Percentiles rank a stretch among this genome's conserved stretches.
Conservation (phyloP, 2,797 vertebrate species). For the Jordanella pulchra region DNA sequence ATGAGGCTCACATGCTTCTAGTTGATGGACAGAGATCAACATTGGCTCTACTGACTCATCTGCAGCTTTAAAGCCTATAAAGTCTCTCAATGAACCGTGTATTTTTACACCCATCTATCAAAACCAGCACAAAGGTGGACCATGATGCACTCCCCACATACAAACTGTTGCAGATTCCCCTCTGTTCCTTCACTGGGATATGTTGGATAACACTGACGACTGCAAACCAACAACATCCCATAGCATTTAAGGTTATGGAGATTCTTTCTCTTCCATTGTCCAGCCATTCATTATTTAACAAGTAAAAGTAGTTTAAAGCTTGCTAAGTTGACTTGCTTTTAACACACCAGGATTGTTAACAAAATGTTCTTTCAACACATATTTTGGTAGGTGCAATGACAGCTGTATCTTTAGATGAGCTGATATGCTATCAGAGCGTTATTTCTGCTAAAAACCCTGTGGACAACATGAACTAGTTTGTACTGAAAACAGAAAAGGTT, state of each 20-base stretch:
- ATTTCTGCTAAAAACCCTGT: slow-evolving; percentile 48
- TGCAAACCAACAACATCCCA: not conserved
- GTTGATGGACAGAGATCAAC: not conserved
- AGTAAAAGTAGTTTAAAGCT: not conserved
- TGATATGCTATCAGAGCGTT: not conserved
- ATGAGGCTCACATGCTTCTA: not conserved
- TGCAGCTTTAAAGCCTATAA: no score
- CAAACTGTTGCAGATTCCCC: not conserved
- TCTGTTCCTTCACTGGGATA: not conserved
- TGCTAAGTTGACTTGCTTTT: not conserved
- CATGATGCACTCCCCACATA: no score
- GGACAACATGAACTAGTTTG: slow-evolving; percentile 66
- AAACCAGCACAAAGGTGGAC: not conserved
- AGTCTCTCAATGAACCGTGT: not conserved
- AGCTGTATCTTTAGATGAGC: no score
- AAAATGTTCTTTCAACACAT: no score
- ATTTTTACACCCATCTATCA: not conserved
- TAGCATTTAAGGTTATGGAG: not conserved
- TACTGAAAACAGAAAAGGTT: slow-evolving; percentile 48
- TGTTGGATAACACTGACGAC: not conserved
- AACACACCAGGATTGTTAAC: not conserved
- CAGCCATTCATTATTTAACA: not conserved
- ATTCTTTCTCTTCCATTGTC: not conserved
- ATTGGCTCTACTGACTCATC: no score
- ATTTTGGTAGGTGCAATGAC: no score